Conservation (phyloP, 2,888 invertebrate species). For the Noctua janthina region DNA sequence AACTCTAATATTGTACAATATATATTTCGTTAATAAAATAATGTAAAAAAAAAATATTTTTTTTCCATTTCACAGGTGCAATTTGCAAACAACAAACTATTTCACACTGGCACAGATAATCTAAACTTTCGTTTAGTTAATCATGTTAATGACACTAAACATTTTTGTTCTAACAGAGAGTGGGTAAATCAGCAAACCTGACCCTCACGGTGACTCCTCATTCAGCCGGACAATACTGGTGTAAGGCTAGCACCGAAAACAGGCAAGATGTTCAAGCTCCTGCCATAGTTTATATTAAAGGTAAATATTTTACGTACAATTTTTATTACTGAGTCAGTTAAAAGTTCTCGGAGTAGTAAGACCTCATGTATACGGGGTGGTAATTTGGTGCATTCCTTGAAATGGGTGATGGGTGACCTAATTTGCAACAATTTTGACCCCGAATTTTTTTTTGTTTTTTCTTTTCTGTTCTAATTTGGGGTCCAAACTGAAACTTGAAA, state of each 20-base stretch:
- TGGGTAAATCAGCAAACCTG: slow-evolving; percentile 94
- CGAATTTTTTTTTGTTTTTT: no score
- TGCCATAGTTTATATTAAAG: slow-evolving; percentile 94
- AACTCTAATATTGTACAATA: neutral
- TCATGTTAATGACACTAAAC: neutral
- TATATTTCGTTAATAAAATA: slow-evolving; percentile 4
- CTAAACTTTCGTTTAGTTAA: neutral
- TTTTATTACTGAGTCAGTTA: neutral
- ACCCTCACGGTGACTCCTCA: slow-evolving; percentile 94
- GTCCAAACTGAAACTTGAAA: no score
- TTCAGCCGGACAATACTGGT: slow-evolving; percentile 96
- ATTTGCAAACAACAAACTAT: slow-evolving; percentile 57
- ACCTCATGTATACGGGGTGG: no score
- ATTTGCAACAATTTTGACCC: no score
- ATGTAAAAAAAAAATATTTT: slow-evolving; percentile 11
- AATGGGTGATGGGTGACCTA: no score
- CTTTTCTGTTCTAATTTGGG: no score
- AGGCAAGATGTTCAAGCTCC: slow-evolving; percentile 96
- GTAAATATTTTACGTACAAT: slow-evolving; percentile 71
- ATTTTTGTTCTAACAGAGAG: slow-evolving; percentile 84
- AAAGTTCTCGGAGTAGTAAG: neutral
- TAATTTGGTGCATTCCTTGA: no score
- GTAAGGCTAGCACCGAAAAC: slow-evolving; percentile 96
- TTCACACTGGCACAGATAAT: slow-evolving; percentile 3
- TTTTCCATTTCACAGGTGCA: slow-evolving; percentile 53